These are phyloP conservation scores for Cephus rjabovi DNA, from an alignment of 2,888 invertebrate genomes.

Conservation along the genomic window DNA sequence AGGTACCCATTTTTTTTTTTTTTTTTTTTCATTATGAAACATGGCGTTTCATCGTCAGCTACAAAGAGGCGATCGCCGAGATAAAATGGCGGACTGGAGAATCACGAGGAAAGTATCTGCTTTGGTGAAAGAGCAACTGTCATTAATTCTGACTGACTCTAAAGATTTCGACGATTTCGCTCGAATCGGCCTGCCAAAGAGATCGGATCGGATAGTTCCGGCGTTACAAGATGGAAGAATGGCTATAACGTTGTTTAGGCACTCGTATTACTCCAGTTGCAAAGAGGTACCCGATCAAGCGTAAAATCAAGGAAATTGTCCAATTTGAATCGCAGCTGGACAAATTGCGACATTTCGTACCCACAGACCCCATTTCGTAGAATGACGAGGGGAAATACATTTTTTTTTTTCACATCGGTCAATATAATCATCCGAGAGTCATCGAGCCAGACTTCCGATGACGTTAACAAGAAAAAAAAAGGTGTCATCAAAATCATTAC, in stretches of 20 bases:
- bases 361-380: neutral
- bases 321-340: conserved; percentile 19
- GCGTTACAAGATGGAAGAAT: neutral
- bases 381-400: neutral
- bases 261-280: neutral
- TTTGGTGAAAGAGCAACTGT: neutral
- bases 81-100: neutral
- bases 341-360: neutral
- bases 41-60: neutral
- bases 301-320: conserved; percentile 4
- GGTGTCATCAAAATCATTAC: neutral
- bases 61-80: neutral
- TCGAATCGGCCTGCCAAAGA: neutral
- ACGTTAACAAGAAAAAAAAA: neutral
- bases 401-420: neutral
- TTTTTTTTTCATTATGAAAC: too few relatives aligned
- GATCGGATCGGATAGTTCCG: neutral
- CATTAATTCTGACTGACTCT: neutral
- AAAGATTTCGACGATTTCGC: neutral
- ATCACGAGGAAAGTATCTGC: neutral
- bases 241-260: neutral
- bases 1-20: too few relatives aligned
- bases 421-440: neutral
- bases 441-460: neutral
- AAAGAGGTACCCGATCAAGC: neutral